Evolutionary conservation across 2,113 vertebrate genomes (phyloP).

Genomic region (Anhinga anhinga): DNA sequence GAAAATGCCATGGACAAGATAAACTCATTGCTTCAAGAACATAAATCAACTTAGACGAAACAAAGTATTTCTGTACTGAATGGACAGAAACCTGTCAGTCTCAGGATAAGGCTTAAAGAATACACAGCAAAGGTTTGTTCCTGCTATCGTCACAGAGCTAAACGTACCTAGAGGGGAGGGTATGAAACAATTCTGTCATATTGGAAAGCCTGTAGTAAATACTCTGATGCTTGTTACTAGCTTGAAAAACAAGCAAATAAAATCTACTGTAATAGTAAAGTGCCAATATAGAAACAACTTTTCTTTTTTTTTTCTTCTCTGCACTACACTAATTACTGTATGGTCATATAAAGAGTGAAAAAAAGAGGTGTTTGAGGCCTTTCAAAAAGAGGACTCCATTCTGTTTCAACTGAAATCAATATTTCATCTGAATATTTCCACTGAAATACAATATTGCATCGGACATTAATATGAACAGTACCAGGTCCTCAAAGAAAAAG

Average conservation of each 20-base stretch:
- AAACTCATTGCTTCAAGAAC: not conserved
- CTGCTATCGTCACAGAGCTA: not conserved
- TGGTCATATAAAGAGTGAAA: not conserved
- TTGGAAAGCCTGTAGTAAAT: not conserved
- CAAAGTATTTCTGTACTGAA: not conserved
- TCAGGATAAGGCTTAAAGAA: not conserved
- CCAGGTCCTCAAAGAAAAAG: not conserved
- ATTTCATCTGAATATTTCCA: too few relatives aligned
- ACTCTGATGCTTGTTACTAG: not conserved
- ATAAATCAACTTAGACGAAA: not conserved
- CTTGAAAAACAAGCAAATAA: not conserved
- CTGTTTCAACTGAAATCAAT: not conserved
- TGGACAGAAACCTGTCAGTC: not conserved
- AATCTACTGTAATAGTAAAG: not conserved
- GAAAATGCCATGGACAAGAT: not conserved
- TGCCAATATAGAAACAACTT: not conserved
- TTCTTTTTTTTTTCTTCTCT: not conserved
- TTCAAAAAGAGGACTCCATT: not conserved
- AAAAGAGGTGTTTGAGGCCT: not conserved
- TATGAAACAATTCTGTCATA: not conserved
- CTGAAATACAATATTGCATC: not conserved
- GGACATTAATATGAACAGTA: not conserved
- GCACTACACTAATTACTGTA: not conserved
- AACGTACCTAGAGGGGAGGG: not conserved
- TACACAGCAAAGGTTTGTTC: not conserved